These are phyloP conservation scores for Marmota flaviventris DNA, from an alignment of 2,113 vertebrate species.

Conservation along the genomic window DNA sequence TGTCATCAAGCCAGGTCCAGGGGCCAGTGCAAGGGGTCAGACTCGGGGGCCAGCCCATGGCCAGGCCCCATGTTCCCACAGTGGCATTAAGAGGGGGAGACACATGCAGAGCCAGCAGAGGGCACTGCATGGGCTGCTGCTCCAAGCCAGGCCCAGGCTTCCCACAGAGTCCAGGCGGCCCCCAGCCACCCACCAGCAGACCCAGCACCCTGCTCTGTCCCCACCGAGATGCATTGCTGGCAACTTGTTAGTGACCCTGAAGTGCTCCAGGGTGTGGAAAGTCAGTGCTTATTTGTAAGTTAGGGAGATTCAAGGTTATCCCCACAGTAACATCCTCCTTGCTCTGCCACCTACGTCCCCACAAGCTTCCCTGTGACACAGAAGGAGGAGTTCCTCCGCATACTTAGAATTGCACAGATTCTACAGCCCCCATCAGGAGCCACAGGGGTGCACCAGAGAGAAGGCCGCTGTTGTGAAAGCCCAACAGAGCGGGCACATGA, in stretches of 20 bases:
- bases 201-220: neutral
- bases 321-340: neutral
- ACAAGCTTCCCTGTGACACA: neutral
- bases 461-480: neutral
- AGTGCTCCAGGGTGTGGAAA: neutral
- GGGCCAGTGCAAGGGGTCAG: neutral
- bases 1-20: neutral
- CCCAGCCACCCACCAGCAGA: neutral
- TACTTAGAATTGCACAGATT: neutral
- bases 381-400: neutral
- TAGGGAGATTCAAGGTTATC: neutral
- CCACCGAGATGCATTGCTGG: neutral
- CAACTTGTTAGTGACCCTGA: neutral
- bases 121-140: neutral
- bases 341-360: neutral
- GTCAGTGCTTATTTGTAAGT: neutral
- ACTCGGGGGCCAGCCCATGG: neutral
- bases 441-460: neutral
- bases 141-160: neutral
- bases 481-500: neutral
- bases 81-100: neutral
- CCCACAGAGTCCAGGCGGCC: neutral
- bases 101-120: neutral
- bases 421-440: neutral
- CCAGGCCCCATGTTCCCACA: neutral